phyloP scores from a whole-genome alignment of 2,888 invertebrate species.

The Agapetus fuscipes region DNA sequence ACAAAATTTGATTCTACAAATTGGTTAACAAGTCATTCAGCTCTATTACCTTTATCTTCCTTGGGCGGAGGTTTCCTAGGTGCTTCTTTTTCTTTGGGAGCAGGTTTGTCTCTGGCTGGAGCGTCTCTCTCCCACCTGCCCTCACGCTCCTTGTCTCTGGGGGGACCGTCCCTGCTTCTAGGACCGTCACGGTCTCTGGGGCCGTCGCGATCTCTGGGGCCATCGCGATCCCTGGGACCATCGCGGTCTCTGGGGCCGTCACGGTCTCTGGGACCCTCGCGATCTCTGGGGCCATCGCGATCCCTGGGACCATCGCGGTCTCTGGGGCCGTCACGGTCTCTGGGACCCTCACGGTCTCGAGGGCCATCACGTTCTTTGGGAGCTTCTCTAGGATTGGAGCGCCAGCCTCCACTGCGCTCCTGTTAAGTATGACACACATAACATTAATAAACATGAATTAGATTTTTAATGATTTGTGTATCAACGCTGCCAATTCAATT shows the following conservation, averaged over 20 bases:
- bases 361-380: background rate
- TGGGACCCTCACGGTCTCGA: conserved; percentile 5
- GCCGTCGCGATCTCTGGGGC: conserved; percentile 24
- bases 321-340: conserved; percentile 10
- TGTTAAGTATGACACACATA: background rate
- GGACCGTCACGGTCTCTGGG: conserved; percentile 27
- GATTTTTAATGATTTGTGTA: background rate
- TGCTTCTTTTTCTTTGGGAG: conserved; percentile 19
- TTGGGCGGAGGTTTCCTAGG: conserved; percentile 31
- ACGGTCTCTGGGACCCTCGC: conserved; percentile 26
- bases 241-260: conserved; percentile 23
- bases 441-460: background rate
- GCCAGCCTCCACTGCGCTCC: conserved; percentile 11
- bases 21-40: background rate
- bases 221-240: conserved; percentile 14
- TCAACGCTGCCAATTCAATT: background rate
- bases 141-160: conserved; percentile 25
- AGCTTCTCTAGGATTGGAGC: conserved; percentile 7
- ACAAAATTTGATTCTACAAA: too few species aligned
- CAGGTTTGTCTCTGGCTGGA: conserved; percentile 16
- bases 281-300: conserved; percentile 19
- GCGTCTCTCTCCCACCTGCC: conserved; percentile 26
- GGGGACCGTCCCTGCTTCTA: conserved; percentile 23
- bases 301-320: conserved; percentile 16
- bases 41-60: conserved; percentile 41